Evolutionary conservation across 2,888 invertebrate genomes (phyloP).

Genomic region (Panorpa germanica): DNA sequence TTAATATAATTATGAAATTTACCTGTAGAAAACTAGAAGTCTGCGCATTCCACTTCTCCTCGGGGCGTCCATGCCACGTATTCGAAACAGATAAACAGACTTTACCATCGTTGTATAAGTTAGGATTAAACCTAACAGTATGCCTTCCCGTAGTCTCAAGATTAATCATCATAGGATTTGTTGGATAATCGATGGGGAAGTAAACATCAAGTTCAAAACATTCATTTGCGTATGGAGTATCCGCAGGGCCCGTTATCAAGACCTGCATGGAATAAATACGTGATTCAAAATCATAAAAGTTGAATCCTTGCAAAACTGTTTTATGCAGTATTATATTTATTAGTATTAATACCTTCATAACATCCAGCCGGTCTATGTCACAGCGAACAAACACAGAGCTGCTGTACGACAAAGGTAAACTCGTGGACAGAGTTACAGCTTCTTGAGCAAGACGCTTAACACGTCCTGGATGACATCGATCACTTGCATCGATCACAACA

Average conservation of each 20-base stretch:
- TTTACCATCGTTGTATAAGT: conserved; percentile 89
- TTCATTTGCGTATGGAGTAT: conserved; percentile 82
- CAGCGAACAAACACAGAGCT: conserved; percentile 91
- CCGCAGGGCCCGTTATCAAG: conserved; percentile 78
- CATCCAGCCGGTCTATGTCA: conserved; percentile 82
- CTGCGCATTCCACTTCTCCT: conserved; percentile 94
- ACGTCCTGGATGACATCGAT: conserved; percentile 68
- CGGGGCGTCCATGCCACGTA: conserved; percentile 92
- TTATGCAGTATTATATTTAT: too few relatives aligned
- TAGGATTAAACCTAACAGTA: conserved; percentile 81
- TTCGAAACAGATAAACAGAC: conserved; percentile 87
- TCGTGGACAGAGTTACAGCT: conserved; percentile 81
- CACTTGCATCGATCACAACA: conserved; percentile 73
- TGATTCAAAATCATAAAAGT: background rate
- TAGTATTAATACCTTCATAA: conserved; percentile 77
- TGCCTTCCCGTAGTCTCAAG: conserved; percentile 79
- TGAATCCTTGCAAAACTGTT: too few relatives aligned
- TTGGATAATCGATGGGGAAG: conserved; percentile 69
- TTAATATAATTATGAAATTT: conserved; percentile 8
- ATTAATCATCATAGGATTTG: conserved; percentile 78
- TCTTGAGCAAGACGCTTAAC: conserved; percentile 89
- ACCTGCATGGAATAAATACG: conserved; percentile 31
- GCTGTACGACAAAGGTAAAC: conserved; percentile 79
- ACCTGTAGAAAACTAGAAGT: conserved; percentile 82
- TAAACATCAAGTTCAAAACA: conserved; percentile 84